Evolutionary conservation across 2,113 vertebrate species (phyloP), one percentile per base, ranked within the genome.

Genomic region (Tautogolabrus adspersus): DNA sequence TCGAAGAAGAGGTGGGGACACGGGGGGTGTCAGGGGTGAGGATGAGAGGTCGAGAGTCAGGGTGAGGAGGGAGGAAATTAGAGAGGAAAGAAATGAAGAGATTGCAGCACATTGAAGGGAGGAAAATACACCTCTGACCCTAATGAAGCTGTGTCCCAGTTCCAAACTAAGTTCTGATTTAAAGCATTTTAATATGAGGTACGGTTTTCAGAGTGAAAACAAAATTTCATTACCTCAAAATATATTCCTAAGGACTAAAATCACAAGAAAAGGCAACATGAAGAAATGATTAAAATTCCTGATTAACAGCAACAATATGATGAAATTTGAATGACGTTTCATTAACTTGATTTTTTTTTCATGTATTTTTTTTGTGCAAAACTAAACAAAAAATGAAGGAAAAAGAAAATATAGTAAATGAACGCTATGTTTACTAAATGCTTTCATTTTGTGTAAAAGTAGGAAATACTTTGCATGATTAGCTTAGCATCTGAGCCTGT

Each of bases 11-110:
- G 66, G 44, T 21, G 59, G 19, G 49, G 49, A n/a, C 19, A 6
- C 10, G 18, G 2, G 30, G 9, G 42, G 7, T 75, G 67, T 79
- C 26, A 47, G 34, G 30, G 47, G 67, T 44, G 66, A 59, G 68
- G 51, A 16, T 12, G 72, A 90, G 68, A 87, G 0, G 76, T 89
- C 80, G 81, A 72, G 72, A 82, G 57, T 79, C 64, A 60, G 66
- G 62, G 19, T 46, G 23, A 10, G 56, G n/a, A 26, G 16, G 47
- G 18, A 7, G 77, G 26, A 56, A 55, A 62, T 23, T 44, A 10
- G 40, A 57, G 44, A 58, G 69, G 42, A 63, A 49, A 49, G 19
- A 87, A 49, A 58, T 0, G 10, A 38, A 66, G 42, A 62, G 65
- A 81, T 49, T 42, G 19, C 26, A 72, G 10, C 60, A 79, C 70